Evolutionary conservation across 2,888 invertebrate genomes (phyloP), one percentile per base, ranked within the genome.

Genomic region (Trichopria drosophilae): DNA sequence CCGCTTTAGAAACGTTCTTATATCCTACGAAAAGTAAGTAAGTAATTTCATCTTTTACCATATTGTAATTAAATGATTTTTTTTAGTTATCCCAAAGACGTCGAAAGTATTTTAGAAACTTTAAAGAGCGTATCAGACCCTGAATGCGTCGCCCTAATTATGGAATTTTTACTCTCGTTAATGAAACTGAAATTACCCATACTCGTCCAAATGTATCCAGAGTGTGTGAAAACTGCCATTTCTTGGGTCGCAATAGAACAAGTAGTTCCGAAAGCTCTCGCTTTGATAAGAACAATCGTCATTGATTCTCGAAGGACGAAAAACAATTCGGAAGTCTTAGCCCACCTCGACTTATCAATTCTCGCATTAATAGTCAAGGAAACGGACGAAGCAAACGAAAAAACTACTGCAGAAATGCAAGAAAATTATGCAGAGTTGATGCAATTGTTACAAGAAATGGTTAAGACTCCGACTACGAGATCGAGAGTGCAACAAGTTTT

Each of bases 121-220:
- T 59, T 75, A 19, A 69, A 67, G 44, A 61, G 59, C 6, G 58
- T 68, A 32, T 68, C 69, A 0, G 71, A 77, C 57, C 71, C 77
- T 3, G 81, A 81, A 60, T 81, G 80, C 51, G 72, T 78, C 34
- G 70, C 75, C 7, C 62, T 79, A 2, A 59, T 81, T 10, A 77
- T 82, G 60, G 78, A 81, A 62, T 81, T 82, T 63, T 64, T 82
- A 15, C 64, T 75, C 28, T 77, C 76, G 0, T 58, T 81, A 12
- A 71, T 81, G 12, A 73, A 76, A 55, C 58, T 78, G n/a, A 73
- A 77, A 63, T 53, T 79, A 2, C 61, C 73, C 1, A 65, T 75
- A 35, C 60, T 81, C 9, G 54, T 67, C n/a, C 55, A 59, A 6
- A 64, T 79, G 2, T 78, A 80, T 63, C 65, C 76, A 9, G 58